Evolutionary conservation across 2,113 vertebrate species (phyloP).

Genomic region (Eira barbara): DNA sequence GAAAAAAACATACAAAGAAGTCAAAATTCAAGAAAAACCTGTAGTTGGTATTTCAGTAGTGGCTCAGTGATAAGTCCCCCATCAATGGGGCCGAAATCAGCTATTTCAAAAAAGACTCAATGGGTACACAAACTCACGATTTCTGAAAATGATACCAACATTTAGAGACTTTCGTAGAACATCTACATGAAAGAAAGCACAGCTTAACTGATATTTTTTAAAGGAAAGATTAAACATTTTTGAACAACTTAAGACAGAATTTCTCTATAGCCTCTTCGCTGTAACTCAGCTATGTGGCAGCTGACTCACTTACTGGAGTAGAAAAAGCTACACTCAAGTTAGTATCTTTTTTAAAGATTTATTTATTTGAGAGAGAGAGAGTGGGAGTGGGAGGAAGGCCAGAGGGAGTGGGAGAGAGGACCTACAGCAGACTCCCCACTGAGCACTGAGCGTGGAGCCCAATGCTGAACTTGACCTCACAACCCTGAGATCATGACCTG

Average conservation of each 20-base stretch:
- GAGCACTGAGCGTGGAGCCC: not conserved
- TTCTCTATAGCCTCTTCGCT: not conserved
- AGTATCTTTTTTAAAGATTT: not conserved
- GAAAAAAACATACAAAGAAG: not conserved
- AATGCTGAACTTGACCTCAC: not conserved
- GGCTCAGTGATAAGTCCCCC: not conserved
- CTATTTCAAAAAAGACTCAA: not conserved
- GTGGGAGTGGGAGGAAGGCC: not conserved
- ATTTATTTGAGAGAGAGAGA: not conserved
- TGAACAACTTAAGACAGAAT: not conserved
- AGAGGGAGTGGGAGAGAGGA: not conserved
- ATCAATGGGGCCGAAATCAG: not conserved
- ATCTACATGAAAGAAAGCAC: not conserved
- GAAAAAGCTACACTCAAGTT: not conserved
- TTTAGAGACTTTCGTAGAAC: not conserved
- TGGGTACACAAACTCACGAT: not conserved
- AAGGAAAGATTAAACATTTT: not conserved
- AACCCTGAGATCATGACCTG: not conserved
- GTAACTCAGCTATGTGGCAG: not conserved
- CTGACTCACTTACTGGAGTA: not conserved
- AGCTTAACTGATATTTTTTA: not conserved
- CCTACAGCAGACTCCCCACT: not conserved
- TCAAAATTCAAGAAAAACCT: not conserved
- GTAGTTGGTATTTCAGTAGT: not conserved
- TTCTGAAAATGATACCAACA: not conserved